phyloP scores from a whole-genome alignment of 2,888 invertebrate species.

The Macrosiphum euphorbiae region DNA sequence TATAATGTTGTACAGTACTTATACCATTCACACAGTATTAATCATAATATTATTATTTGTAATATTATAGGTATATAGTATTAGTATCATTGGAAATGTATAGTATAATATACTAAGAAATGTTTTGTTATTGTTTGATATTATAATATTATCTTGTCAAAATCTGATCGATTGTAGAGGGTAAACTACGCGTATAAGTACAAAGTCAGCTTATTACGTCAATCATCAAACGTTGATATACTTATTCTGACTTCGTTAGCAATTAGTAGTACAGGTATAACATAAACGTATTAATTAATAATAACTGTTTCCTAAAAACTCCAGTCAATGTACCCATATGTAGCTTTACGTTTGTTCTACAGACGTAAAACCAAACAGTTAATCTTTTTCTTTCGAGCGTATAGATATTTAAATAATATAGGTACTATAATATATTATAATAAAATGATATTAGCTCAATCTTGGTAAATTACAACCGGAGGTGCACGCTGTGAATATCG shows the following conservation, averaged over 20 bases:
- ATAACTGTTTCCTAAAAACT: neutral
- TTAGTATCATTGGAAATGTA: too few relatives aligned
- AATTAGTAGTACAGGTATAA: neutral
- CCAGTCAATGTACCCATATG: neutral
- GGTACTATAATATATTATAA: neutral
- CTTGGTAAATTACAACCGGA: neutral
- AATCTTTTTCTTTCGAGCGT: neutral
- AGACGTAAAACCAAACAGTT: neutral
- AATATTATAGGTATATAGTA: too few relatives aligned
- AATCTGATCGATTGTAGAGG: neutral
- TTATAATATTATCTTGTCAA: neutral
- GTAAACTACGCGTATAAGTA: neutral
- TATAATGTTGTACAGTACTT: too few relatives aligned
- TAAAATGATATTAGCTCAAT: neutral
- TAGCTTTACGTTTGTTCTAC: neutral
- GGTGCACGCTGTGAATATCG: neutral
- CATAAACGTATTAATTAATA: neutral
- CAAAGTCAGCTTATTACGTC: neutral
- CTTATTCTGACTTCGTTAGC: neutral
- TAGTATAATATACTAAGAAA: too few relatives aligned
- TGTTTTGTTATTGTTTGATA: too few relatives aligned
- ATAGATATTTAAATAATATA: neutral
- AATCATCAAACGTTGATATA: neutral
- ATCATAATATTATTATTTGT: too few relatives aligned
- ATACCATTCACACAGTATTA: too few relatives aligned